Conservation (phyloP, 2,888 invertebrate species). For the Heliconius charithonia region DNA sequence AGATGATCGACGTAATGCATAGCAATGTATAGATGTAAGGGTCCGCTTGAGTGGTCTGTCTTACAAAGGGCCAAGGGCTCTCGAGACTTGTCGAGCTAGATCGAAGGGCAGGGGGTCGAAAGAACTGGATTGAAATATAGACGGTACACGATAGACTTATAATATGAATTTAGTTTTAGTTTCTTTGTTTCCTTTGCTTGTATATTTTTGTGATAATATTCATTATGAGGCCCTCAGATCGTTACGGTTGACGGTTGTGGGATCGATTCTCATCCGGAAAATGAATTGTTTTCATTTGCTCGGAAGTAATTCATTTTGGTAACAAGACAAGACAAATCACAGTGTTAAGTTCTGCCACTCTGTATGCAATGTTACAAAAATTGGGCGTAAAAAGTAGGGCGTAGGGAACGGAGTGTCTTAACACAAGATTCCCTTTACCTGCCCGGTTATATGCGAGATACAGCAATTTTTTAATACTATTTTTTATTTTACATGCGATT, state of each 20-base stretch:
- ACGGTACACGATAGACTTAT: conserved; percentile 31
- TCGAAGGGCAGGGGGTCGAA: conserved; percentile 76
- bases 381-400: neutral
- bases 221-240: neutral
- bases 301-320: neutral
- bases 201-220: neutral
- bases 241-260: neutral
- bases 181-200: neutral
- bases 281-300: neutral
- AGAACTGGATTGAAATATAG: conserved; percentile 66
- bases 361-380: neutral
- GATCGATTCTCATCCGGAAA: neutral
- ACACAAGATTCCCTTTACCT: neutral
- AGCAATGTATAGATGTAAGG: conserved; percentile 46
- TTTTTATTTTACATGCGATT: neutral
- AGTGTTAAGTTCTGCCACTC: neutral
- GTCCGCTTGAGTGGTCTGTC: conserved; percentile 59
- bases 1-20: conserved; percentile 34
- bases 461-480: neutral
- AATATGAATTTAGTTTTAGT: conserved; percentile 2
- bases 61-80: conserved; percentile 72
- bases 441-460: neutral
- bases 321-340: neutral
- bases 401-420: neutral
- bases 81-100: conserved; percentile 73